Evolutionary conservation across 2,888 invertebrate species (phyloP), one percentile per base, ranked within the genome.

Genomic region (Brenthis ino): DNA sequence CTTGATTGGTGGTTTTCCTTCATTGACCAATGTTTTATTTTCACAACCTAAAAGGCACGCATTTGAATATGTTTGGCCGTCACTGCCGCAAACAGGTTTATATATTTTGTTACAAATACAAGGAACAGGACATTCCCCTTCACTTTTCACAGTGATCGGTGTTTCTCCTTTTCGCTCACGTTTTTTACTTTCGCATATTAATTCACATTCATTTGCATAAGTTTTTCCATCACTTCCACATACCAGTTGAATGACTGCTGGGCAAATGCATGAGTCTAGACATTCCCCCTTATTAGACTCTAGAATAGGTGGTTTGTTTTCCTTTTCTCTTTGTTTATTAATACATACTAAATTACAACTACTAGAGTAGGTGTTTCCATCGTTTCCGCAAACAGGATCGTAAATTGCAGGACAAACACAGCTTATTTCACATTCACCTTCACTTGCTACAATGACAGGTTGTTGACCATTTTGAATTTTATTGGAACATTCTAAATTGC

Each of bases 181-280:
- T 37, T 74, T 54, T 1, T 33, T 68, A 61, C 74, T 81, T 58
- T 77, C 72, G 33, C 66, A 69, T n/a, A 68, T 63, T 2, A 80
- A 63, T 8, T 60, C 8, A 47, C 78, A 80, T 14, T 57, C 63
- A 82, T 94, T 95, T 68, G 89, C 87, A 83, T 96, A 96, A 1
- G 79, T 80, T 6, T 72, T 72, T 0, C 76, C 78, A 50, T 80
- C 79, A 47, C 65, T 74, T 2, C 76, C 79, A 53, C 81, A 82
- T 2, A 81, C 74, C 6, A 77, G 77, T 28, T 67, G n/a, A 60
- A 71, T 64, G 14, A 65, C 47, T 14, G 57, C 24, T 2, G 72
- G 57, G 51, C 74, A 74, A 5, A 63, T 4, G 53, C 74, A 74
- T 1, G 28, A 20, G 6, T 68, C 55, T 1, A 47, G 55, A 48